Evolutionary conservation across 2,888 invertebrate species (phyloP).

Genomic region (Caradrina clavipalpis): DNA sequence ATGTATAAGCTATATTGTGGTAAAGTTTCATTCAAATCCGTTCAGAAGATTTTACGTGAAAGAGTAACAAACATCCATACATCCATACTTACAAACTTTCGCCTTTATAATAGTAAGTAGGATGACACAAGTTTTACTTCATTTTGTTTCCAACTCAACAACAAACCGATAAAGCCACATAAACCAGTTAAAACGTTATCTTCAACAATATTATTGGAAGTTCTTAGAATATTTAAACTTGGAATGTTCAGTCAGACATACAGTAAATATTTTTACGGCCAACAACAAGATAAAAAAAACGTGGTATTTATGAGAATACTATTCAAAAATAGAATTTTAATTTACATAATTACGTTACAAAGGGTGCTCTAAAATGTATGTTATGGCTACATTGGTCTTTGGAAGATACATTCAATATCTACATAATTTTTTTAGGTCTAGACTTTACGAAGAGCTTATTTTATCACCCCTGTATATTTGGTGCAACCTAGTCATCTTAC

Average conservation of each 20-base stretch:
- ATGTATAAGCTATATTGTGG: no score
- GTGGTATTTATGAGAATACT: neutral
- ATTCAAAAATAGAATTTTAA: neutral
- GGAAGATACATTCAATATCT: constrained; percentile 27
- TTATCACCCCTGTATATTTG: constrained; percentile 37
- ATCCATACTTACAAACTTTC: no score
- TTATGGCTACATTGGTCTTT: constrained; percentile 51
- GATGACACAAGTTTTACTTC: neutral
- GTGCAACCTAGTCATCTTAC: constrained; percentile 16
- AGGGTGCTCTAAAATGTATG: constrained; percentile 21
- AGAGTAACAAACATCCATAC: no score
- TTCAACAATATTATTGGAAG: constrained; percentile 10
- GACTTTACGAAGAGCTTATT: constrained; percentile 25
- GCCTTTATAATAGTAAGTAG: no score
- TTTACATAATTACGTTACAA: constrained; percentile 12
- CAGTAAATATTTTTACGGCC: neutral
- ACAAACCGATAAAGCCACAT: constrained; percentile 11
- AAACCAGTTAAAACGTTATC: constrained; percentile 26
- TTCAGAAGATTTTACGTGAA: no score
- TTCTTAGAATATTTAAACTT: constrained; percentile 34
- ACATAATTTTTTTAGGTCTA: constrained; percentile 26
- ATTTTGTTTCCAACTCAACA: neutral
- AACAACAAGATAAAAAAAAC: constrained; percentile 2
- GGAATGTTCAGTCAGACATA: constrained; percentile 45
- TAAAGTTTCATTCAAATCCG: no score